Evolutionary conservation across 2,888 invertebrate genomes (phyloP).

Genomic region (Cephus nigrinus): DNA sequence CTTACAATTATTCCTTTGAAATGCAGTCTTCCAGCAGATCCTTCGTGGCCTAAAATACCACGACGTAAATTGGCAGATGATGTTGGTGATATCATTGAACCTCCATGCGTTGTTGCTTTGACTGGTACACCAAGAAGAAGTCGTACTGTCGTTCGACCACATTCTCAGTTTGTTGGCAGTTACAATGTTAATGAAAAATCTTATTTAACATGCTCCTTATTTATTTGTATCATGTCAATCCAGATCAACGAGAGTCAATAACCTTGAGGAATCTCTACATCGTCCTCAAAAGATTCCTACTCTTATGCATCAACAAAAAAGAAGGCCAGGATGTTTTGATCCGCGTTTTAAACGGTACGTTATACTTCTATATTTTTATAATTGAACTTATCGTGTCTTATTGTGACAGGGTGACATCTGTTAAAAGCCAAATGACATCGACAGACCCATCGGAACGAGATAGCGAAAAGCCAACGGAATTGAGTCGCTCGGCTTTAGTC

Average conservation of each 20-base stretch:
- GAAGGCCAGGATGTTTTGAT: constrained; percentile 50
- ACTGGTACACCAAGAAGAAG: constrained; percentile 48
- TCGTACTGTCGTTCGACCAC: constrained; percentile 40
- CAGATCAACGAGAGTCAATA: constrained; percentile 11
- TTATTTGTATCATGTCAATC: neutral
- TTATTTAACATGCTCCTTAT: neutral
- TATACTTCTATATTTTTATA: constrained; percentile 1
- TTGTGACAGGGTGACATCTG: constrained; percentile 29
- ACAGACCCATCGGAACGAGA: constrained; percentile 27
- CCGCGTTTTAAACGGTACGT: constrained; percentile 57
- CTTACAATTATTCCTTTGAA: neutral
- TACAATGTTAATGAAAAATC: neutral
- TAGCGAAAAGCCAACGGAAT: constrained; percentile 24
- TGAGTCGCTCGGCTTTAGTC: constrained; percentile 25
- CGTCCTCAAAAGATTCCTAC: constrained; percentile 5
- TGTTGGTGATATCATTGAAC: constrained; percentile 41
- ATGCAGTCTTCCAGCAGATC: constrained; percentile 54
- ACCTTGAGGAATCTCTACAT: neutral
- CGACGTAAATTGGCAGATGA: constrained; percentile 46
- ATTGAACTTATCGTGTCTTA: neutral
- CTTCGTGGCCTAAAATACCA: constrained; percentile 62
- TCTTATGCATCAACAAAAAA: constrained; percentile 24
- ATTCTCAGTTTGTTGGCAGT: constrained; percentile 40
- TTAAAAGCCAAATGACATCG: constrained; percentile 39
- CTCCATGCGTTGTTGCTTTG: constrained; percentile 50